phyloP scores from a whole-genome alignment of 1,140 invertebrate genomes.

The Anadara kagoshimensis region DNA sequence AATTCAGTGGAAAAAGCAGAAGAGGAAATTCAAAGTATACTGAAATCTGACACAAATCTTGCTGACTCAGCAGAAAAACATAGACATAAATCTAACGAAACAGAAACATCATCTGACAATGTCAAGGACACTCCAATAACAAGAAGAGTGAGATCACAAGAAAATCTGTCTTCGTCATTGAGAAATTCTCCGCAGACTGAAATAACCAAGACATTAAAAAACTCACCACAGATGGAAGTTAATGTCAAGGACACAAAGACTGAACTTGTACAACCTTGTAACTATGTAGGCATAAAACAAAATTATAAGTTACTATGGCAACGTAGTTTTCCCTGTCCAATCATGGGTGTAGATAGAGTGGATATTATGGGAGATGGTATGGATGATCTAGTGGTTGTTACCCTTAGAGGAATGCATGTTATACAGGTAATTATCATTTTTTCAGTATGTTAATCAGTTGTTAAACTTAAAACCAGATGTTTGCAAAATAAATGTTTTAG shows the following conservation, averaged over 20 bases:
- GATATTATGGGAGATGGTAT: conserved; percentile 84
- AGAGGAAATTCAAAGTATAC: not conserved
- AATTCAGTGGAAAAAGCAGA: not conserved
- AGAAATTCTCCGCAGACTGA: no score
- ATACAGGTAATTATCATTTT: conserved; percentile 76
- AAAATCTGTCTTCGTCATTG: conserved; percentile 40
- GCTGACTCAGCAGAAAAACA: conserved; percentile 22
- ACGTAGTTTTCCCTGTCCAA: conserved; percentile 78
- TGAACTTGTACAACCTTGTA: not conserved
- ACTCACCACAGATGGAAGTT: not conserved
- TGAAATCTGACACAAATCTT: not conserved
- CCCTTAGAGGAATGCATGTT: conserved; percentile 81
- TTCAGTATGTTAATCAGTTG: no score
- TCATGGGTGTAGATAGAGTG: conserved; percentile 79
- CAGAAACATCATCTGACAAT: conserved; percentile 36
- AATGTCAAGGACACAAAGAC: conserved; percentile 24
- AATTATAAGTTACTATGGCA: conserved; percentile 59
- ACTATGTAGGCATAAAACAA: not conserved
- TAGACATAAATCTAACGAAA: conserved; percentile 43
- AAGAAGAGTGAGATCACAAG: conserved; percentile 52
- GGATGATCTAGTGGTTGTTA: conserved; percentile 81
- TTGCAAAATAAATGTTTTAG: not conserved
- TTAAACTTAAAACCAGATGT: not conserved
- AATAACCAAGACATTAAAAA: not conserved
- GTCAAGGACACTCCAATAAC: conserved; percentile 20